Evolutionary conservation across 2,888 invertebrate genomes (phyloP), one percentile per base, ranked within the genome.

Genomic region (Idaea straminata): DNA sequence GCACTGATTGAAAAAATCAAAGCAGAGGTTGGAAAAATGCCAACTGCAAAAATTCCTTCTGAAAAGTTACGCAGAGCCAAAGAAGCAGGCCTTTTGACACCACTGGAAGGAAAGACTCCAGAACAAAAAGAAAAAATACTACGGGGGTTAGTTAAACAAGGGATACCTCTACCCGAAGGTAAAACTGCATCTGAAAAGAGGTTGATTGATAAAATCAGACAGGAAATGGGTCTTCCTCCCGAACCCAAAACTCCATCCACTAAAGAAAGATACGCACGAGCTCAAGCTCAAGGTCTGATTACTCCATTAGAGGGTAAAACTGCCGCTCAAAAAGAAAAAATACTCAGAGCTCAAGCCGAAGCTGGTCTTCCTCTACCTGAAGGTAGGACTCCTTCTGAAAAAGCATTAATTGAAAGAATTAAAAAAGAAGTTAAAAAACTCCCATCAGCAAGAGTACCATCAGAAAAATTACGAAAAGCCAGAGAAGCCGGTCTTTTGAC

Each of bases 181-280:
- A 77, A 77, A 73, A 78, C 81, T 0, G 16, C 70, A 0, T 82
- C 81, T 0, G 82, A 78, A 34, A 74, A 74, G 61, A 70, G 73
- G 65, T 10, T 77, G 6, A 63, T 72, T 4, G 70, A 72, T 34
- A 77, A 76, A 65, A 65, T 75, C 3, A 60, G 72, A 7, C 59
- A 59, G 10, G 73, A 75, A 35, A 15, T 71, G 15, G 74, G 74
- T 3, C 61, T 75, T 10, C 76, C 77, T 13, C 73, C 75, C 15
- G 73, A 72, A 72, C 72, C 75, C 5, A 71, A 69, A 67, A 68
- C 71, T 5, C 13, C 62, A n/a, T 63, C 72, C 0, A 16, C 63
- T 5, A 76, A 70, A 72, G 66, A 69, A 36, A 72, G 63, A 61
- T 65, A 71, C 35, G 64, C 62, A 35, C 70, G 74, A 66, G 76